Base-by-base conservation (phyloP, 2,797 vertebrate genomes). In the Rousettus madagascariensis region DNA sequence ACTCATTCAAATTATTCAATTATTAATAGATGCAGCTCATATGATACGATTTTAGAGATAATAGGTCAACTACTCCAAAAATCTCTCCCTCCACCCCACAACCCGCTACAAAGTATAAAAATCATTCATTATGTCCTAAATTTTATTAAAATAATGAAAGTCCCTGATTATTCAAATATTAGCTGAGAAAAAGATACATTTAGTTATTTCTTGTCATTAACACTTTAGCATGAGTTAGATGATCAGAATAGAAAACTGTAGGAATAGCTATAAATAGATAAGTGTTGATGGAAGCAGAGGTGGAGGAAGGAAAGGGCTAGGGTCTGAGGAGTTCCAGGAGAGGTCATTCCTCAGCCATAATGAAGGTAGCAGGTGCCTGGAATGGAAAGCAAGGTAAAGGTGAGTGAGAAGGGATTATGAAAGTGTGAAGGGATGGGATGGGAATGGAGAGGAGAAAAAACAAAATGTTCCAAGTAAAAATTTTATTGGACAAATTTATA, bases 121-220 rank as follows among this genome's bases (percentile, higher is more conserved):
- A 30, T 57, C 16, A 71, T 46, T 78, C 10, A 86, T 46, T 65
- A 71, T 55, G 10, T 80, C 12, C 8, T 95, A 61, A 72, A 41
- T 94, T 89, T 80, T 82, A 77, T 82, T 84, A 87, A 77, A 43
- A 33, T 69, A 86, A 80, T 59, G 33, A 88, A 93, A 65, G 11
- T 82, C 36, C 30, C 8, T 94, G 33, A 83, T 59, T 78, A 86
- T 77, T 83, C 38, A 61, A 74, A 71, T 96, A 15, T 93, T 93
- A 79, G 26, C n/a, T 69, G n/a, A 53, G 53, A 91, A 33, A 91
- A 79, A 57, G 13, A 80, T 19, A 86, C 13, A 78, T 63, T 63
- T 28, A 86, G 33, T 61, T 69, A 53, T 74, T 79, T 80, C 77
- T 74, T 86, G 43, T n/a, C 63, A 66, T 66, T 94, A 75, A 92